phyloP scores from a whole-genome alignment of 1,140 invertebrate species.

The Brachionus rubens region DNA sequence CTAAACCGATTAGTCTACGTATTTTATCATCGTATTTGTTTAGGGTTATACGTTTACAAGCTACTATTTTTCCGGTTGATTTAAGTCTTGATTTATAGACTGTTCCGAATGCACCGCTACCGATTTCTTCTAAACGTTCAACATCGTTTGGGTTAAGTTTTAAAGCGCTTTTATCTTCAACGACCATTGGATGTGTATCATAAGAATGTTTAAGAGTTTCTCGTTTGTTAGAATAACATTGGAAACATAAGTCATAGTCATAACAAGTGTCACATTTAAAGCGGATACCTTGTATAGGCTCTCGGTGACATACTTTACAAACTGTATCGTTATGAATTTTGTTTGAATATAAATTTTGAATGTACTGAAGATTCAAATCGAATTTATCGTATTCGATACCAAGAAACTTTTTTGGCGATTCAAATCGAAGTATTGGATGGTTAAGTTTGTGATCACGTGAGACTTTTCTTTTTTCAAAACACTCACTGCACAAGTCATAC shows the following conservation, averaged over 20 bases:
- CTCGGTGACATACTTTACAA: background rate
- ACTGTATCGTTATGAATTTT: background rate
- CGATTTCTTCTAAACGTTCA: background rate
- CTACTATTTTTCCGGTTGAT: background rate
- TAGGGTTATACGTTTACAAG: background rate
- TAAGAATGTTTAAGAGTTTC: background rate
- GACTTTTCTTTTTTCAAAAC: background rate
- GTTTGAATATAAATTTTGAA: background rate
- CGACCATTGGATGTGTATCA: background rate
- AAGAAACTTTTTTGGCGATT: background rate
- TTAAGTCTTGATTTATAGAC: background rate
- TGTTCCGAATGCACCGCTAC: background rate
- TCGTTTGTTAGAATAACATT: background rate
- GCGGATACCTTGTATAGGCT: background rate
- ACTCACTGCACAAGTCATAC: background rate
- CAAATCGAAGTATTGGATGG: background rate
- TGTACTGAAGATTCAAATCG: background rate
- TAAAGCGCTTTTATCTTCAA: background rate
- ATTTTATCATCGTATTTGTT: too few relatives aligned
- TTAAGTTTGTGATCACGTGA: background rate
- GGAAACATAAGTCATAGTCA: background rate
- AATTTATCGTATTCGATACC: background rate
- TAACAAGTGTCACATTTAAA: constrained; percentile 13
- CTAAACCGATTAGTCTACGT: too few relatives aligned
- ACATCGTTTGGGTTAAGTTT: background rate